Percentiles rank a stretch among this genome's conserved stretches.
Conservation (phyloP, 2,888 invertebrate species). For the Cheilosia vernalis region DNA sequence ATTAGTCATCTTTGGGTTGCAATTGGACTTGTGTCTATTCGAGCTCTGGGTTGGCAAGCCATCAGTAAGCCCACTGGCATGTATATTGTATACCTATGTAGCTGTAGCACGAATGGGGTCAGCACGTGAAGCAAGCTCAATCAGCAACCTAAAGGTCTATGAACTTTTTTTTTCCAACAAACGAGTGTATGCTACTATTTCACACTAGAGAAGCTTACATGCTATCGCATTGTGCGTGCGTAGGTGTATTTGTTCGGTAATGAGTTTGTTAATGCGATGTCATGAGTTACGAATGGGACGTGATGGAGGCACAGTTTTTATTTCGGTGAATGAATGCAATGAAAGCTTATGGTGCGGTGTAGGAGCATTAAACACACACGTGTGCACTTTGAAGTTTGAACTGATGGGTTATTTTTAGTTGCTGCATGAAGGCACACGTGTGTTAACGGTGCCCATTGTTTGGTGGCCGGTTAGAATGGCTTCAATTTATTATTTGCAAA, state of each 20-base stretch:
- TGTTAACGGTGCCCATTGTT: no score
- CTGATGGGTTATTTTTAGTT: no score
- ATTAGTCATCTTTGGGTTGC: background rate
- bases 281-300: background rate
- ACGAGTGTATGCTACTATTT: conserved; percentile 14
- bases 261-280: conserved; percentile 14
- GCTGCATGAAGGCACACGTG: no score
- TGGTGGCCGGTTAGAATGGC: no score
- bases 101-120: conserved; percentile 53
- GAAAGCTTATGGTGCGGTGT: background rate
- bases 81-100: no score
- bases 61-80: conserved; percentile 16
- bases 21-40: conserved; percentile 12
- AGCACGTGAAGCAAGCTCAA: conserved; percentile 66
- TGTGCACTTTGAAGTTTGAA: background rate
- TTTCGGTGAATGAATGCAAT: conserved; percentile 21
- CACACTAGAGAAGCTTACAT: conserved; percentile 35
- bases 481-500: no score
- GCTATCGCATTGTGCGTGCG: conserved; percentile 18
- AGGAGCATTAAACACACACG: background rate
- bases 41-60: background rate
- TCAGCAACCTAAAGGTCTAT: conserved; percentile 57
- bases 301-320: background rate
- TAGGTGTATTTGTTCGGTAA: conserved; percentile 34
- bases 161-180: conserved; percentile 52